Evolutionary conservation across 2,113 vertebrate genomes (phyloP), one percentile per base, ranked within the genome.

Genomic region (Gasterosteus aculeatus): DNA sequence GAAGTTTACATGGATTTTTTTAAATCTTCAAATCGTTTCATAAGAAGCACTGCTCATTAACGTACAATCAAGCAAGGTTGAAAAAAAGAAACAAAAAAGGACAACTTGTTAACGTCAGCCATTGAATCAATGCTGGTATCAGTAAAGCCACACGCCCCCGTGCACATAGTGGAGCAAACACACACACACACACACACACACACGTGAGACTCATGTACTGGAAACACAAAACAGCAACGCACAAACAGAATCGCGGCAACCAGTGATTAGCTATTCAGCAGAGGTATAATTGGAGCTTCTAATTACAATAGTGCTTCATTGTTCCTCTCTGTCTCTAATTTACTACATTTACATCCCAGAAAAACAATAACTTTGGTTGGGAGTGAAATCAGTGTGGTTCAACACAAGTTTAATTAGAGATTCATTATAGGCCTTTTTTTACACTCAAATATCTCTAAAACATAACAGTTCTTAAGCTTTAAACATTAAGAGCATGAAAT

Each of bases 261-360:
- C 79, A 85, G 83, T 87, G 86, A 92, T 91, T 90, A 92, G 66
- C 79, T 83, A 49, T 78, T 86, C 70, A 74, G 82, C 80, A 64
- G 88, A 85, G 78, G 84, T 88, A 88, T 89, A 87, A 91, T 87
- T 86, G 65, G 83, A 86, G 82, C 77, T 71, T 78, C 78, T 92
- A 88, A 89, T 90, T 90, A 79, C 75, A 83, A 75, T 77, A 88
- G 81, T 83, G 81, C 78, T 85, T 88, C 81, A 80, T 87, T 85
- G 72, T 91, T 89, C 75, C 77, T 75, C 73, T 85, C 84, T 88
- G 86, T 70, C 74, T 81, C 77, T 90, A 91, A 88, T 90, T 86
- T 77, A 85, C 80, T 83, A 77, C 86, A 88, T 86, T 89, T 85
- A 87, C 72, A 84, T 81, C 83, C 83, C 68, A 77, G 64, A 63